phyloP scores from a whole-genome alignment of 2,797 vertebrate genomes.

The Calcarius lapponicus region DNA sequence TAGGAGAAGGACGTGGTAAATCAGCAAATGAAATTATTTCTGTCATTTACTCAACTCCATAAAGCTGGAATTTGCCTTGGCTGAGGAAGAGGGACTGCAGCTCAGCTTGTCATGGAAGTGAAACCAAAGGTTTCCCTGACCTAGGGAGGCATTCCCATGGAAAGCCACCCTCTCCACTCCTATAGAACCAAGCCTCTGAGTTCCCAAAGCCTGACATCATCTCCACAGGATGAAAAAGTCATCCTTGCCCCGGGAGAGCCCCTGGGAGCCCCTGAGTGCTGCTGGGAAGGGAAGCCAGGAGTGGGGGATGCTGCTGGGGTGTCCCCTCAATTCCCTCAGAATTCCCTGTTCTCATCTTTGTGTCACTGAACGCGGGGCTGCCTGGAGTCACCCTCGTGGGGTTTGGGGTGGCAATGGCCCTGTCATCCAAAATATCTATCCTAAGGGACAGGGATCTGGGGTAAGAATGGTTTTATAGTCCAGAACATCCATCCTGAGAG shows the following conservation, averaged over 20 bases:
- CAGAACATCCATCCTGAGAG: accelerated
- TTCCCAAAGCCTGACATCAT: not conserved
- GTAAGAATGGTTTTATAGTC: not conserved
- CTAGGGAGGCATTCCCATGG: accelerated
- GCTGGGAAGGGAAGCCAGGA: not conserved
- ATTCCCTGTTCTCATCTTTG: accelerated
- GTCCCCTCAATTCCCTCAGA: accelerated
- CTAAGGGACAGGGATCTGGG: accelerated
- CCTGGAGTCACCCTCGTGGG: no score
- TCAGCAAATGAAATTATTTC: accelerated
- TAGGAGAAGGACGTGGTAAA: not conserved
- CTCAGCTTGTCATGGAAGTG: accelerated
- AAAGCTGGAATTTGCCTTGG: not conserved
- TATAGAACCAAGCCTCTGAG: accelerated
- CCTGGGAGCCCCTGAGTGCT: accelerated
- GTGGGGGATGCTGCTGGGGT: not conserved
- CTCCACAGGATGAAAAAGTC: not conserved
- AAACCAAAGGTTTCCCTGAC: not conserved
- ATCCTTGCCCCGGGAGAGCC: not conserved
- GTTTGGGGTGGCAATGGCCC: not conserved
- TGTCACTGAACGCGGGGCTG: accelerated
- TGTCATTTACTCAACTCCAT: accelerated
- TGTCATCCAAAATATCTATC: not conserved
- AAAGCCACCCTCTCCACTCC: not conserved
- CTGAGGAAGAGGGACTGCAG: accelerated